Conservation (phyloP, 2,888 invertebrate genomes). For the Pristionchus mayeri region DNA sequence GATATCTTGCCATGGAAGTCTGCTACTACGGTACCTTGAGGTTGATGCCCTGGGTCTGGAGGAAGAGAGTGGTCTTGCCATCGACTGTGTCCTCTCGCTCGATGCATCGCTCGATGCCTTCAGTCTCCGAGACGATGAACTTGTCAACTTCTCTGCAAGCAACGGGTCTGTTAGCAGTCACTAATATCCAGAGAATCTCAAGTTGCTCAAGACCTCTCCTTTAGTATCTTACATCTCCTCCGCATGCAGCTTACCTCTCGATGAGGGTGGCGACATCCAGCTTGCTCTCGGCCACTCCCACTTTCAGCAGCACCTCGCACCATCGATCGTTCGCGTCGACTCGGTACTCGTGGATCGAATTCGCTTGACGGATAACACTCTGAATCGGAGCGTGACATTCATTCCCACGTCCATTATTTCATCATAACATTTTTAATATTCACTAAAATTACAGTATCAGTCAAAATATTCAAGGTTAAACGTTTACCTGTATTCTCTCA, state of each 20-base stretch:
- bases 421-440: no score
- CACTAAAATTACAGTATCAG: no score
- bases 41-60: slow-evolving; percentile 97
- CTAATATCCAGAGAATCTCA: no score
- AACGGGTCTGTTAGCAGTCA: no score
- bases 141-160: slow-evolving; percentile 81
- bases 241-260: slow-evolving; percentile 75
- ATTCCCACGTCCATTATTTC: no score
- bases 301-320: slow-evolving; percentile 40
- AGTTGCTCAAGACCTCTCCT: not conserved
- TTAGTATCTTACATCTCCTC: not conserved
- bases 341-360: slow-evolving; percentile 28
- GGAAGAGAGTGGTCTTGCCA: slow-evolving; percentile 77
- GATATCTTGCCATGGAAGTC: not conserved
- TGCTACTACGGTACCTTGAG: slow-evolving; percentile 80
- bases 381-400: no score
- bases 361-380: slow-evolving; percentile 24
- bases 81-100: slow-evolving; percentile 81
- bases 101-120: slow-evolving; percentile 88
- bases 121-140: slow-evolving; percentile 83
- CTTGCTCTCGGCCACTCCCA: slow-evolving; percentile 81
- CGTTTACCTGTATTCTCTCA: slow-evolving; percentile 37
- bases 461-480: no score
- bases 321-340: slow-evolving; percentile 42
- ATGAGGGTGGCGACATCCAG: slow-evolving; percentile 87